Evolutionary conservation across 2,888 invertebrate species (phyloP), one percentile per base, ranked within the genome.

Genomic region (Cosmia trapezina): DNA sequence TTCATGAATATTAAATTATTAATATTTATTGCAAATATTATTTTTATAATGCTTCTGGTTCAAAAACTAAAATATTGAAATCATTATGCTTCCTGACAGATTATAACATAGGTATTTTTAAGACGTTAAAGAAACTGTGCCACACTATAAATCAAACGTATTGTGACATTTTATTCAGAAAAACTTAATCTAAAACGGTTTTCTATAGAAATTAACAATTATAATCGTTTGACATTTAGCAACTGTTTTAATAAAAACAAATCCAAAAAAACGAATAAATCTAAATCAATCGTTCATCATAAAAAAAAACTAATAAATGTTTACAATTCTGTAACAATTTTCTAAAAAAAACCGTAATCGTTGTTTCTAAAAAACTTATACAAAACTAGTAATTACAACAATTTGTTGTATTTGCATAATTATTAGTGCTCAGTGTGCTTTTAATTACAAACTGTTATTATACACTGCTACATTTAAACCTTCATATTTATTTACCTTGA

Each of bases 341-440:
- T 51, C 17, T 41, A 65, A 69, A 69, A 71, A 83, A 65, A 57
- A 70, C 43, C 22, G 37, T 76, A 81, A 83, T 81, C 28, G 71
- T 0, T 64, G 63, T 73, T 60, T 73, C 22, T 49, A 47, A 62
- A 69, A 80, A 78, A 57, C 56, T 19, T 60, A 70, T 59, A 69
- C 73, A 78, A 79, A 78, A 66, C 74, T 63, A 59, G 51, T 80
- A 80, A 85, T 86, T 79, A 86, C 67, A 80, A 60, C 83, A 83
- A 86, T 86, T 83, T 77, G 72, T 73, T 72, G 72, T 74, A 81
- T 86, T 83, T 86, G 78, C 86, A 86, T 86, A 85, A 86, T 86
- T 81, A 80, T 85, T 74, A 71, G 74, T 86, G 65, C 64, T 78
- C 70, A 56, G 69, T 78, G 61, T 76, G 62, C 61, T 78, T 86